Percentiles rank a stretch among this genome's conserved stretches.
Evolutionary conservation across 2,113 vertebrate genomes (phyloP).

Genomic region (Sorex fumeus): DNA sequence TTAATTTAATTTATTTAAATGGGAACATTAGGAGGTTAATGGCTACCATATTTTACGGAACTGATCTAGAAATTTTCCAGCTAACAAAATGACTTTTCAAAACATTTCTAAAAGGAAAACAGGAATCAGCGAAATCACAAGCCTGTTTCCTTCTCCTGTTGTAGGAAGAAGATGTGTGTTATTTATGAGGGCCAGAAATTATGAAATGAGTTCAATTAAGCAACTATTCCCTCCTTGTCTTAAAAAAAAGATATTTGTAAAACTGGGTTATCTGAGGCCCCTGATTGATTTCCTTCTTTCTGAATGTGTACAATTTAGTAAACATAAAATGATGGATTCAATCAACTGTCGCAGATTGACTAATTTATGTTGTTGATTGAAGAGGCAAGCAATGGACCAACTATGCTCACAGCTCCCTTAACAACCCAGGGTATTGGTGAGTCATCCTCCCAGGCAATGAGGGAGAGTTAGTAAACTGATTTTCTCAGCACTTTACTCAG

Average conservation of each 20-base stretch:
- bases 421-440: constrained; percentile 17
- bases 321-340: constrained; percentile 29
- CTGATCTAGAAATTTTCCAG: constrained; percentile 22
- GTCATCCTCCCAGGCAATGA: not conserved
- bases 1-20: constrained; percentile 30
- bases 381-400: not conserved
- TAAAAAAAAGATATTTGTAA: constrained; percentile 41
- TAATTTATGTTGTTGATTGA: constrained; percentile 50
- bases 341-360: not conserved
- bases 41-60: constrained; percentile 29
- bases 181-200: constrained; percentile 27
- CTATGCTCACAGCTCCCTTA: not conserved
- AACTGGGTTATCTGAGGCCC: constrained; percentile 50
- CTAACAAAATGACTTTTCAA: not conserved
- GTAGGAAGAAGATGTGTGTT: not conserved
- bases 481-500: not conserved
- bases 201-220: not conserved
- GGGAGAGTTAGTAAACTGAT: constrained; percentile 23
- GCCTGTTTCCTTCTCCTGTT: not conserved
- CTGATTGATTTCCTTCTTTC: constrained; percentile 19
- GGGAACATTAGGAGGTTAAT: not conserved
- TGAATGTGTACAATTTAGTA: constrained; percentile 42
- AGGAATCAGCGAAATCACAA: not conserved
- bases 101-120: constrained; percentile 1
- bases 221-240: constrained; percentile 28